Percentiles rank a stretch among this genome's conserved stretches.
Conservation (phyloP, 2,797 vertebrate genomes). For the Phoebastria nigripes region DNA sequence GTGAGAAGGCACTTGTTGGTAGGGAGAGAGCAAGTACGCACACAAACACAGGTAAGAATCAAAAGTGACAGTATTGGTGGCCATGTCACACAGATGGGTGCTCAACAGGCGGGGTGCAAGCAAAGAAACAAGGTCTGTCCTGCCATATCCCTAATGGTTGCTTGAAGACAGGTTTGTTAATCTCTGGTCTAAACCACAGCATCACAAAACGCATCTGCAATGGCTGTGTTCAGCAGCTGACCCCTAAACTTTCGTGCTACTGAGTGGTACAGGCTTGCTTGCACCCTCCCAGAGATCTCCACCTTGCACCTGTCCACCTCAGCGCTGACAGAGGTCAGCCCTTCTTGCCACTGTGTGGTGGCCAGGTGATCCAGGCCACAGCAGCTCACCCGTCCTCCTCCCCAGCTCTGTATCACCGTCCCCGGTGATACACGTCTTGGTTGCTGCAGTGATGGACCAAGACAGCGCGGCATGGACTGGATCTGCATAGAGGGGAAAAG, state of each 20-base stretch:
- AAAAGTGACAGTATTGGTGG: neutral
- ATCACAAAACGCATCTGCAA: neutral
- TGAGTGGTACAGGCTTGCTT: neutral
- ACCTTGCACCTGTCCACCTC: neutral
- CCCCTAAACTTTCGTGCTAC: neutral
- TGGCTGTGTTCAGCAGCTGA: neutral
- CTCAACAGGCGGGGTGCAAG: neutral
- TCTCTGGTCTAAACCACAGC: neutral
- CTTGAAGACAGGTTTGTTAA: neutral
- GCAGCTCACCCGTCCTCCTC: neutral
- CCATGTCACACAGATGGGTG: neutral
- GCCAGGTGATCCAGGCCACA: too few species aligned
- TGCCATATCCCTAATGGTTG: neutral
- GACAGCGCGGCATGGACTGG: accelerated
- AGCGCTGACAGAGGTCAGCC: neutral
- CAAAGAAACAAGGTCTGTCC: neutral
- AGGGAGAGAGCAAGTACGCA: neutral
- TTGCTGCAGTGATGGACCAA: accelerated
- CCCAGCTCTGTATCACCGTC: accelerated
- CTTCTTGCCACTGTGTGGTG: neutral
- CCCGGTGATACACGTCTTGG: accelerated
- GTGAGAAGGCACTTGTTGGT: neutral
- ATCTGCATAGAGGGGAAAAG: neutral
- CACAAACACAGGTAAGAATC: neutral
- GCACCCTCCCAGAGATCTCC: neutral